These are phyloP conservation scores for Bryconaethiops microstoma DNA, from an alignment of 2,797 vertebrate genomes.

Conservation along the genomic window DNA sequence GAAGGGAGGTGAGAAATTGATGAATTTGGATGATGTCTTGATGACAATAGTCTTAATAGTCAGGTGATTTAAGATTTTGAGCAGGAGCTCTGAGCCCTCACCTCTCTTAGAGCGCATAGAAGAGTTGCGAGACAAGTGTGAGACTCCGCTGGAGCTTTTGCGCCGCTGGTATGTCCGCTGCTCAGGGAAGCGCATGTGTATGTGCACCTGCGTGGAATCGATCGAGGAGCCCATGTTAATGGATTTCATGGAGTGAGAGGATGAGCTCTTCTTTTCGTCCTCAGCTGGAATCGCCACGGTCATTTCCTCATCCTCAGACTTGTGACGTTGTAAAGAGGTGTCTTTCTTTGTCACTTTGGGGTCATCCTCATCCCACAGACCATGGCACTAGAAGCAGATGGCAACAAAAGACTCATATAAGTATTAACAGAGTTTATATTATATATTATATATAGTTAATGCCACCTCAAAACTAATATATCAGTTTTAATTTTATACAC, in stretches of 20 bases:
- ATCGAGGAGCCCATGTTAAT: conserved; percentile 84
- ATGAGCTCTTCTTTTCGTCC: conserved; percentile 65
- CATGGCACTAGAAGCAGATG: conserved; percentile 84
- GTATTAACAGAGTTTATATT: no score
- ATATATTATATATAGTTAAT: no score
- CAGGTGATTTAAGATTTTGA: no score
- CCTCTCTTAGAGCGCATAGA: conserved; percentile 90
- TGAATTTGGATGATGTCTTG: no score
- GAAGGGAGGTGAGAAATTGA: no score
- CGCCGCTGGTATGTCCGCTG: conserved; percentile 84
- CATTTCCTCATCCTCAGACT: conserved; percentile 82
- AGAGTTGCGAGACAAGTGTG: conserved; percentile 85
- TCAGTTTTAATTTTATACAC: no score
- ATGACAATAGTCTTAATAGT: no score
- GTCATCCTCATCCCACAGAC: conserved; percentile 95
- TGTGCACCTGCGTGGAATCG: conserved; percentile 86
- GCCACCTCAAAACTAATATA: no score
- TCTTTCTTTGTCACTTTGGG: conserved; percentile 69
- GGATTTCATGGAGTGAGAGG: conserved; percentile 81
- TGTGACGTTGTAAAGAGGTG: conserved; percentile 69
- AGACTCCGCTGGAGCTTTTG: conserved; percentile 85
- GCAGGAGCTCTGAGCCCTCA: conserved; percentile 61
- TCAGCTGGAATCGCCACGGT: conserved; percentile 20
- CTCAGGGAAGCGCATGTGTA: conserved; percentile 85
- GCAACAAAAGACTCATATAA: no score